Evolutionary conservation across 2,888 invertebrate species (phyloP), one percentile per base, ranked within the genome.

Genomic region (Ormyrus pomaceus): DNA sequence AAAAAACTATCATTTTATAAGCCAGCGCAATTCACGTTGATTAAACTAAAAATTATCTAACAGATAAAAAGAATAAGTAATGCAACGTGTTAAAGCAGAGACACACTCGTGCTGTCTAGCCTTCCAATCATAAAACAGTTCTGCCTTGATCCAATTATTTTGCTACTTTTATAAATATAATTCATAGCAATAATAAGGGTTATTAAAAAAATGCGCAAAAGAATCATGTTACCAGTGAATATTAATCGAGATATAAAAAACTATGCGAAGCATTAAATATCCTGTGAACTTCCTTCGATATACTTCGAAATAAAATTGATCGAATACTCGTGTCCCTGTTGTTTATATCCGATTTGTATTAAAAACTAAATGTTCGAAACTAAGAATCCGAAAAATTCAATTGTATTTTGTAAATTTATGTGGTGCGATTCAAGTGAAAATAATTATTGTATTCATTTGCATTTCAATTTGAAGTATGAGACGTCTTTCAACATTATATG

Each of bases 61-160:
- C 19, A 13, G 13, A 80, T 56, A 59, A 11, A 76, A 58, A 65
- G 61, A 66, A 56, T 64, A 58, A 64, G 46, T 73, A 77, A 73
- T 11, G 65, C 78, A 73, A 73, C 55, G 64, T 80, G 50, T 77
- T 77, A 45, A 73, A 10, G 77, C 69, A 71, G 9, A 81, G 74
- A 71, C 72, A 66, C 76, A 68, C 46, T n/a, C 6, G 79, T 76
- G 69, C 53, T 62, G 55, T 55, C 53, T 72, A 69, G 75, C 71
- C 72, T 81, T 83, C 83, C 74, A 82, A 82, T 75, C 80, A 82
- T 61, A 79, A 76, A 84, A 86, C 84, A 86, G 85, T 87, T 86
- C 87, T 87, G 89, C 87, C 89, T 89, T 88, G 86, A 87, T 88
- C 87, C 86, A 87, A 84, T 89, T 90, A 89, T 89, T 90, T 90